Evolutionary conservation across 2,113 vertebrate genomes (phyloP).

Genomic region (Chaetops frenatus): DNA sequence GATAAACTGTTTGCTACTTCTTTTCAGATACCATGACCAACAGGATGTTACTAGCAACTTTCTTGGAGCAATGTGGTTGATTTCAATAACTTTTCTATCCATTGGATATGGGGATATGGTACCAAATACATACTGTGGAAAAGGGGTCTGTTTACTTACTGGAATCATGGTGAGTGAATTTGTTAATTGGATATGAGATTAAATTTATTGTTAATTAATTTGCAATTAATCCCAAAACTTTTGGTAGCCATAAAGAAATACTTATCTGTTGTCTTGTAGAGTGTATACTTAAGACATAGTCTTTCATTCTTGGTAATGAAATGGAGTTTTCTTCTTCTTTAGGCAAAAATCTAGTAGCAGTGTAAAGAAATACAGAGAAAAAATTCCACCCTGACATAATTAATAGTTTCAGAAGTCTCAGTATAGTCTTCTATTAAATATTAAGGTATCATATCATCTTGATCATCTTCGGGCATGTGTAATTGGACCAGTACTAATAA

Average conservation of each 20-base stretch:
- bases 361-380: neutral
- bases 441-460: neutral
- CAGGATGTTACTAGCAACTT: constrained; percentile 98
- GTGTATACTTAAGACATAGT: neutral
- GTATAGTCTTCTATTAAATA: neutral
- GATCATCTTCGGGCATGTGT: neutral
- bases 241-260: neutral
- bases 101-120: constrained; percentile 99
- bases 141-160: constrained; percentile 97
- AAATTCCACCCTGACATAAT: neutral
- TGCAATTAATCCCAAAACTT: neutral
- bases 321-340: neutral
- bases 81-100: constrained; percentile 99
- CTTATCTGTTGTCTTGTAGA: neutral
- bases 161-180: constrained; percentile 93
- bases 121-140: constrained; percentile 98
- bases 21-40: constrained; percentile 92
- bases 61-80: constrained; percentile 99
- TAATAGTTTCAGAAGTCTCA: neutral
- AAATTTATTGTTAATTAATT: neutral
- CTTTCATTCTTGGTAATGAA: neutral
- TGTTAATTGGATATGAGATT: neutral
- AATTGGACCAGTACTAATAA: neutral
- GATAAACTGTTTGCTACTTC: constrained; percentile 7
- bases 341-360: neutral